Evolutionary conservation across 2,888 invertebrate genomes (phyloP), one percentile per base, ranked within the genome.

Genomic region (Sphaerophoria rueppellii): DNA sequence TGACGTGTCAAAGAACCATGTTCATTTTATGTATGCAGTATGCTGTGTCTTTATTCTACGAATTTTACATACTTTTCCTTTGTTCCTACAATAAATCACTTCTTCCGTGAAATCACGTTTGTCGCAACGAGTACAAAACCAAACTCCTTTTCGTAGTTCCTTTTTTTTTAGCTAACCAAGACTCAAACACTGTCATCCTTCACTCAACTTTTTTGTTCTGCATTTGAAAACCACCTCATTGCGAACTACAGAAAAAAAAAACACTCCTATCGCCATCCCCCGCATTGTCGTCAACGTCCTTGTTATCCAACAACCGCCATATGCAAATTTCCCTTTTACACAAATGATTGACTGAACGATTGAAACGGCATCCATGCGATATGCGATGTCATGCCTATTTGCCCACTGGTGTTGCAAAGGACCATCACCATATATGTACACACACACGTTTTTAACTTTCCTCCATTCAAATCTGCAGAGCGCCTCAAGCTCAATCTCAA

Each of bases 261-360:
- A 32, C 4, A 6, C 14, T 2, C 32, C 12, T 4, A 35, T 57
- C 57, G 4, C 4, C 57, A 57, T 12, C 6, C 6, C 12, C 14
- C 52, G 43, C 57, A 35, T 37, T 7, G 14, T 52, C 65, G 24
- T 24, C 16, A 24, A 6, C 52, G 40, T 37, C 24, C 24, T 24
- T 24, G 24, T 24, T 24, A 52, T 16, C 50, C 12, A 12, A 14
- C 52, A 37, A 6, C 65, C 16, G 6, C 46, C 63, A 54, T 46
- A 74, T 71, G 63, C 54, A 73, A 73, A 82, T 71, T 52, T 61
- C 24, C 54, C 60, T 67, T 35, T 37, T 57, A 35, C 24, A 67
- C 67, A 52, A 76, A 40, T 75, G 69, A 75, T 70, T 55, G 75
- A 63, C 74, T 80, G 12, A 80, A 61, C 37, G 75, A 75, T 70